Base-by-base conservation (phyloP, 2,113 vertebrate genomes). In the Onychostoma macrolepis region DNA sequence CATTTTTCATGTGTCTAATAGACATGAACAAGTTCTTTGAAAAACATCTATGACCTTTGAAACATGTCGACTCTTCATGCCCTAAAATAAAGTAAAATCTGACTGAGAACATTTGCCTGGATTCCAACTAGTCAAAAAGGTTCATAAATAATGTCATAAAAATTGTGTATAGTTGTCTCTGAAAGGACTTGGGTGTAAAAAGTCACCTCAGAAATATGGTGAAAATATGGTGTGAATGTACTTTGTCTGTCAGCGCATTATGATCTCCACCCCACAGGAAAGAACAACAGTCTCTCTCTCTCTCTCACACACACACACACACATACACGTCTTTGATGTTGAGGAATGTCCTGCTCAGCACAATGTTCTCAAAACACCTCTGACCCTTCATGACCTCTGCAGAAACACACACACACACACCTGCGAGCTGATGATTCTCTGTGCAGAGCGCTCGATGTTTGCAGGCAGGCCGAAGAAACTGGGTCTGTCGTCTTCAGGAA, bases 401-500 rank as follows among this genome's bases (percentile, higher is more conserved):
- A 78, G 7, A 53, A 19, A 53, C 72, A 69, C 80, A 63, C 45
- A 43, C 36, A 45, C 72, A n/a, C 26, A 0, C 53, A 77, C 95
- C 99, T 98, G 97, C 81, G 96, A 95, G 89, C 98, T 98, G 93
- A 96, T 92, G 91, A 98, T 98, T 88, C 97, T 95, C 91, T 99
- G 98, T 43, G 98, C 96, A 26, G 98, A 99, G 81, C 95, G 96
- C 85, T 97, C 97, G 43, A 99, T 97, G 90, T 99, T 99, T 90
- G 97, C 97, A 65, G 98, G 97, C 11, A 99, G 94, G 87, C 98
- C 98, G 90, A 99, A 99, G 92, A 98, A 99, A 26, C 95, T 95
- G 8, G 98, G 98, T 85, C 95, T 97, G 92, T 99, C 98, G 67
- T 98, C 97, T 92, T 99, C 98, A 41, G 98, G 98, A 89, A 99